Conservation (phyloP, 2,797 vertebrate species). For the Enteromius trimaculatus region DNA sequence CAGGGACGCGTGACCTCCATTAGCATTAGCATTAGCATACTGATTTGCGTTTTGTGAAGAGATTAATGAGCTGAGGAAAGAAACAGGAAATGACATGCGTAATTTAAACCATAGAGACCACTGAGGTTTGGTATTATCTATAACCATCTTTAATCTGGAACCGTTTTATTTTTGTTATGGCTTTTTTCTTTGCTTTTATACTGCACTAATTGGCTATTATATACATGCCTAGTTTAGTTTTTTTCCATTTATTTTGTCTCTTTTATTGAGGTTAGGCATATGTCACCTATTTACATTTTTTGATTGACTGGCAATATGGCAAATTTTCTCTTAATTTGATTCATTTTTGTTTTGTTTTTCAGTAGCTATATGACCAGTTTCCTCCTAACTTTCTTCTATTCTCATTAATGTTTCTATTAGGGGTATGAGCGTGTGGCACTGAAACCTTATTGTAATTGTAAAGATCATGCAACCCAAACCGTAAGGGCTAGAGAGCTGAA, state of each 20-base stretch:
- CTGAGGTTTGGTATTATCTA: constrained; percentile 64
- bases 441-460: too few species aligned
- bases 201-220: not conserved
- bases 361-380: too few species aligned
- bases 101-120: constrained; percentile 55
- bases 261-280: not conserved
- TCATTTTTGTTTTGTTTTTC: not conserved
- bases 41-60: constrained; percentile 72
- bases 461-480: too few species aligned
- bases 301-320: not conserved
- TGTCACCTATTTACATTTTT: not conserved
- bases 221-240: not conserved
- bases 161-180: constrained; percentile 30
- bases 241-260: not conserved
- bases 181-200: too few species aligned
- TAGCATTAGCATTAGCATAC: constrained; percentile 64
- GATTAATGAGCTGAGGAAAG: constrained; percentile 58
- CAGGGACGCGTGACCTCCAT: constrained; percentile 68
- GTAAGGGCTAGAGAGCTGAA: too few species aligned
- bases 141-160: constrained; percentile 39
- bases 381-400: too few species aligned
- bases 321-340: not conserved
- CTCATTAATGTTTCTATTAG: too few species aligned
- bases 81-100: constrained; percentile 64
- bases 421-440: too few species aligned